These are phyloP conservation scores for Mormyrus lacerda DNA, from an alignment of 2,113 vertebrate genomes.

Conservation along the genomic window DNA sequence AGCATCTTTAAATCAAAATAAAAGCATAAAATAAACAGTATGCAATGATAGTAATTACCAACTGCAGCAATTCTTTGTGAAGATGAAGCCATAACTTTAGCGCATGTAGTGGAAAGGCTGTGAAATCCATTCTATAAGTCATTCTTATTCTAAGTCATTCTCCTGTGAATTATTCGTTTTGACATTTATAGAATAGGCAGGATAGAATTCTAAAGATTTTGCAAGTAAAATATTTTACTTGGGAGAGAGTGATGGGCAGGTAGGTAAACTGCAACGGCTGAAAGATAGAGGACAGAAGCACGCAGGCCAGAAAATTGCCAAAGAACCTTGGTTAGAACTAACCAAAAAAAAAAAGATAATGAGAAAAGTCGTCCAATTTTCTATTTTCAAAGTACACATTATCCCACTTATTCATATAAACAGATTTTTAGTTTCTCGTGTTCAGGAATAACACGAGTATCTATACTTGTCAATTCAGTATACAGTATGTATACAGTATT, in stretches of 20 bases:
- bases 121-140: slow-evolving; percentile 2
- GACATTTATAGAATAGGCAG: background rate
- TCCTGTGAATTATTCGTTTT: background rate
- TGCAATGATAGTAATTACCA: background rate
- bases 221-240: background rate
- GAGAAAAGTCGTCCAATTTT: background rate
- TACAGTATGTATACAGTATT: too few species aligned
- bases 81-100: background rate
- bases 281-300: background rate
- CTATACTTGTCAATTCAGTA: background rate
- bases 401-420: background rate
- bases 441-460: background rate
- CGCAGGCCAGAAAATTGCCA: background rate
- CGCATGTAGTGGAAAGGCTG: background rate
- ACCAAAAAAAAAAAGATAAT: background rate
- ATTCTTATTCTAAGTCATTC: background rate
- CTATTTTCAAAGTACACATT: background rate
- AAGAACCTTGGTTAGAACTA: background rate
- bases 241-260: background rate
- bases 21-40: background rate
- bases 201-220: background rate
- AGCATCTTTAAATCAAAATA: background rate
- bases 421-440: background rate
- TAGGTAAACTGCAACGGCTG: background rate
- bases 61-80: background rate